Percentiles rank a stretch among this genome's conserved stretches.
Conservation (phyloP, 2,888 invertebrate species). For the Peribatodes rhomboidaria region DNA sequence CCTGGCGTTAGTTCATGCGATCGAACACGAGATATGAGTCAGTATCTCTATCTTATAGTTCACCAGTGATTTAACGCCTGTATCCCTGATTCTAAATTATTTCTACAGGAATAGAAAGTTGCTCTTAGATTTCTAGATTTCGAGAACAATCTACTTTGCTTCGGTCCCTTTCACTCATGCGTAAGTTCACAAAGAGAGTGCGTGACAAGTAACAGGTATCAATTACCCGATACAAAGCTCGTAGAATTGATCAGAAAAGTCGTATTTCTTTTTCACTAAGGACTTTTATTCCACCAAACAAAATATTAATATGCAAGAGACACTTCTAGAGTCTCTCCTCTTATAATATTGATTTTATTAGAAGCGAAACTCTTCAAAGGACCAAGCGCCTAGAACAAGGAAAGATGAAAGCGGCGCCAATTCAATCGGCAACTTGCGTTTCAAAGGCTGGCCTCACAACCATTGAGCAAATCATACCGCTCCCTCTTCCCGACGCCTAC, state of each 20-base stretch:
- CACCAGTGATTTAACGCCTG: no score
- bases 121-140: no score
- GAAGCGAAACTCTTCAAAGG: conserved; percentile 17
- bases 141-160: no score
- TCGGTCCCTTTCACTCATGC: no score
- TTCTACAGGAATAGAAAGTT: no score
- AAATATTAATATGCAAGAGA: background rate
- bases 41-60: no score
- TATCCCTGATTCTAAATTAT: no score
- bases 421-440: conserved; percentile 20
- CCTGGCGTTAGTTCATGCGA: background rate
- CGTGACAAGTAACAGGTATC: no score
- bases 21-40: background rate
- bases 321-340: background rate
- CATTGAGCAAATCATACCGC: conserved; percentile 43
- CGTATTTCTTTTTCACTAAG: background rate
- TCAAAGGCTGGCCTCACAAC: conserved; percentile 32
- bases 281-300: background rate
- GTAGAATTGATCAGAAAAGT: background rate
- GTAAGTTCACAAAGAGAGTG: no score
- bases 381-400: background rate
- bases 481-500: conserved; percentile 10
- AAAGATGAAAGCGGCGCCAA: conserved; percentile 21
- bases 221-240: no score
- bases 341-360: conserved; percentile 1